phyloP scores from a whole-genome alignment of 2,888 invertebrate genomes.

The Itoplectis maculator region DNA sequence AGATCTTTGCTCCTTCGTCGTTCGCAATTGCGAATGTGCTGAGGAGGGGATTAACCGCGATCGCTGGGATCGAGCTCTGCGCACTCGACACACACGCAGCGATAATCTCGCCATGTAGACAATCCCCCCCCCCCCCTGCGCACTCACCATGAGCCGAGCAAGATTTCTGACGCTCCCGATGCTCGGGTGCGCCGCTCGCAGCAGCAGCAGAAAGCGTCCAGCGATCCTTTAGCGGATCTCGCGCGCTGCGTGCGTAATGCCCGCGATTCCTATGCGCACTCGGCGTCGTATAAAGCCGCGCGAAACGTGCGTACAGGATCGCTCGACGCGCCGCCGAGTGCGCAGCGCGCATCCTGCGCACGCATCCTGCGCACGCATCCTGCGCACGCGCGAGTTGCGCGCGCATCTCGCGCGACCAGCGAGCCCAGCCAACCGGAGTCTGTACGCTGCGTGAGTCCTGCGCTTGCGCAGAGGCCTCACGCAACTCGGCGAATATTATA shows the following conservation, averaged over 20 bases:
- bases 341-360: too few relatives aligned
- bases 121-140: conserved; percentile 48
- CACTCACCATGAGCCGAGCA: too few relatives aligned
- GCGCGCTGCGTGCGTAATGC: conserved; percentile 63
- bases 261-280: conserved; percentile 73
- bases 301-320: conserved; percentile 60
- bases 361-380: too few relatives aligned
- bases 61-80: conserved; percentile 26
- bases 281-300: conserved; percentile 67
- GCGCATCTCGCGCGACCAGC: too few relatives aligned
- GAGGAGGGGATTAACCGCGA: conserved; percentile 63
- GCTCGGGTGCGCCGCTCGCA: background rate
- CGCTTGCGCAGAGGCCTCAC: conserved; percentile 33
- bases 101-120: conserved; percentile 50
- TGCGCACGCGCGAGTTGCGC: conserved; percentile 3
- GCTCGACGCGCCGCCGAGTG: background rate
- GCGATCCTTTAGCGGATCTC: conserved; percentile 69
- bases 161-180: conserved; percentile 64
- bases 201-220: conserved; percentile 24
- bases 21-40: conserved; percentile 33
- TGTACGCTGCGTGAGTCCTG: conserved; percentile 54
- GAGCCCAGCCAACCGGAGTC: too few relatives aligned
- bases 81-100: conserved; percentile 38
- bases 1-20: conserved; percentile 53
- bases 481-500: conserved; percentile 39